phyloP scores from a whole-genome alignment of 2,113 vertebrate species.

The Cinclus mexicanus region DNA sequence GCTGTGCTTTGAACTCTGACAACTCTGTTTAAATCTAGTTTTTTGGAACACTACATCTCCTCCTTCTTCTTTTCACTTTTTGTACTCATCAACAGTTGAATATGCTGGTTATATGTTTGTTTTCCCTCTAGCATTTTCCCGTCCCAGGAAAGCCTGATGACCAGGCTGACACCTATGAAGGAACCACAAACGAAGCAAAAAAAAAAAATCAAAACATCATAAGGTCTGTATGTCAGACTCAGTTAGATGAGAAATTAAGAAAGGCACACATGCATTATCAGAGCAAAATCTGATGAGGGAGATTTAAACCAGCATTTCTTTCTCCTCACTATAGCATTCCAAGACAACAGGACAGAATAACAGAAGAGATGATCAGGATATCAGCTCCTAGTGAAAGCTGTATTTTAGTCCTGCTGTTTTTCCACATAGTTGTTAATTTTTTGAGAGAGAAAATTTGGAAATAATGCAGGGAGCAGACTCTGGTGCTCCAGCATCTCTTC shows the following conservation, averaged over 20 bases:
- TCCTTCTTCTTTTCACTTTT: neutral
- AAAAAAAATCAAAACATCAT: neutral
- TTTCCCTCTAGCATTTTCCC: neutral
- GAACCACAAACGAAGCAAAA: neutral
- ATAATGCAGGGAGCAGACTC: fast-evolving
- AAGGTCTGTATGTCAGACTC: neutral
- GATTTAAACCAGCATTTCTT: neutral
- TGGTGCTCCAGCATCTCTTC: neutral
- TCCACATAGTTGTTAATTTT: neutral
- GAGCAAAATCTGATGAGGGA: neutral
- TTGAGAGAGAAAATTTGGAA: neutral
- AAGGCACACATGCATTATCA: neutral
- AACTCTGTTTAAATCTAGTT: neutral
- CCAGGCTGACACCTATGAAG: neutral
- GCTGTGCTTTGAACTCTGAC: neutral
- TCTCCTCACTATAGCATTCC: neutral
- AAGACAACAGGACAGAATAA: neutral
- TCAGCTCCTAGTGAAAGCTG: neutral
- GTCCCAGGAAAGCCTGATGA: neutral
- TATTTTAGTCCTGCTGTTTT: neutral
- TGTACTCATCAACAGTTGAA: neutral
- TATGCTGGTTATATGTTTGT: neutral
- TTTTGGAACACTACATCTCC: neutral
- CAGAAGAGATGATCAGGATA: neutral
- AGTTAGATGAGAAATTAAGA: neutral